Evolutionary conservation across 1,140 invertebrate genomes (phyloP).

Genomic region (Riptortus pedestris): DNA sequence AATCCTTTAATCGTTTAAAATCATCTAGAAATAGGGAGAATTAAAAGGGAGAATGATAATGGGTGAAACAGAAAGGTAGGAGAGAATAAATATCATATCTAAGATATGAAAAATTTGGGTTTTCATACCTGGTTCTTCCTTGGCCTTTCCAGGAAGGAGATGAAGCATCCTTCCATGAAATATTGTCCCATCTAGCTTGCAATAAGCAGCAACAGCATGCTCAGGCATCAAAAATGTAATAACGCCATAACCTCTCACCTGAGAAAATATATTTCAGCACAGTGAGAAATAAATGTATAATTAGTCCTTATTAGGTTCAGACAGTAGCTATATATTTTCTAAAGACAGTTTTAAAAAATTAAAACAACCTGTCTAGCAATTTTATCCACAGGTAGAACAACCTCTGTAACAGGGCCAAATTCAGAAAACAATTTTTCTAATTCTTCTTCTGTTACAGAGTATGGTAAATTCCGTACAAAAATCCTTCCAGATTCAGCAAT

Average conservation of each 20-base stretch:
- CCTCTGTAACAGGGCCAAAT: slow-evolving; percentile 82
- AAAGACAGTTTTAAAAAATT: too few species aligned
- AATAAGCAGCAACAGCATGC: slow-evolving; percentile 82
- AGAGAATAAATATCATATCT: too few species aligned
- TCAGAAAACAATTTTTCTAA: slow-evolving; percentile 73
- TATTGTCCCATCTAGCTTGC: slow-evolving; percentile 74
- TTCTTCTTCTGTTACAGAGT: slow-evolving; percentile 79
- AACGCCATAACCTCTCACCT: slow-evolving; percentile 87
- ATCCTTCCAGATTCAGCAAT: slow-evolving; percentile 86
- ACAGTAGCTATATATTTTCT: too few species aligned
- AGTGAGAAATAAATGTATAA: not conserved
- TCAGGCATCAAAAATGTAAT: slow-evolving; percentile 92
- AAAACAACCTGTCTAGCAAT: slow-evolving; percentile 45
- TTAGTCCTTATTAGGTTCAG: too few species aligned
- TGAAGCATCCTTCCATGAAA: slow-evolving; percentile 90
- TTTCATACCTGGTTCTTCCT: too few species aligned
- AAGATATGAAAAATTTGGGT: too few species aligned
- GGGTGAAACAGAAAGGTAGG: too few species aligned
- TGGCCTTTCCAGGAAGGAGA: slow-evolving; percentile 75
- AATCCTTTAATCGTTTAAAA: too few species aligned
- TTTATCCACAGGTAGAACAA: slow-evolving; percentile 81
- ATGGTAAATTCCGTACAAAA: slow-evolving; percentile 89
- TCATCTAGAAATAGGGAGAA: too few species aligned
- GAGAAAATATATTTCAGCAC: slow-evolving; percentile 31
- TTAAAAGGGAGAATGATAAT: too few species aligned